Evolutionary conservation across 2,113 vertebrate species (phyloP).

Genomic region (Pandion haliaetus): DNA sequence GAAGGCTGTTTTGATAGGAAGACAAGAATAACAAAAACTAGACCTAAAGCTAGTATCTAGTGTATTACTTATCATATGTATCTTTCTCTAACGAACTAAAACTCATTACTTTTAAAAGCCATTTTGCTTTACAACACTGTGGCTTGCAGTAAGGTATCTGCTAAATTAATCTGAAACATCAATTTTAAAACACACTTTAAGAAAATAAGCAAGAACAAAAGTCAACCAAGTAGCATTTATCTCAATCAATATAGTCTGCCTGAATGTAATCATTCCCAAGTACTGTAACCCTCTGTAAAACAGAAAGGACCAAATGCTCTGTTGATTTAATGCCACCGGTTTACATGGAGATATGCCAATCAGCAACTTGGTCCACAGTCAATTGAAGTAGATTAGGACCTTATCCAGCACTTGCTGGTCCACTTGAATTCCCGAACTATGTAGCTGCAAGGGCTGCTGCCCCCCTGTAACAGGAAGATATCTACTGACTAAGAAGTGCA

Average conservation of each 20-base stretch:
- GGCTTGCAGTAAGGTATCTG: conserved; percentile 16
- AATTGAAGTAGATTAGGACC: background rate
- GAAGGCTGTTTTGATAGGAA: background rate
- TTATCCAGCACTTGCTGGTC: background rate
- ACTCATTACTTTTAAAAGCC: conserved; percentile 14
- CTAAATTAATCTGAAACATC: background rate
- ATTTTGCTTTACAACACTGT: conserved; percentile 10
- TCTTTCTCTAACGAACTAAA: conserved; percentile 53
- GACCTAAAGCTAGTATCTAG: background rate
- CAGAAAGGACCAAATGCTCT: background rate
- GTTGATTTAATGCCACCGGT: background rate
- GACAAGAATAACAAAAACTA: background rate
- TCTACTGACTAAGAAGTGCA: background rate
- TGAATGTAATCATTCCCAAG: background rate
- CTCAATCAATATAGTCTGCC: background rate
- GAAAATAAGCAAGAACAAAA: conserved; percentile 34
- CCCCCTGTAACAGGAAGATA: background rate
- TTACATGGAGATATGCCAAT: background rate
- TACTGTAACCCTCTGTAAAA: background rate
- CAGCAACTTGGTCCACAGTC: background rate
- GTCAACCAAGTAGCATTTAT: conserved; percentile 23
- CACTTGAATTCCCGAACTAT: background rate
- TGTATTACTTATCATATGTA: conserved; percentile 31
- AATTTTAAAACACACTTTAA: conserved; percentile 26
- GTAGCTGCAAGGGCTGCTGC: background rate